Conservation (phyloP, 1,140 invertebrate species). For the Trichonephila inaurata region DNA sequence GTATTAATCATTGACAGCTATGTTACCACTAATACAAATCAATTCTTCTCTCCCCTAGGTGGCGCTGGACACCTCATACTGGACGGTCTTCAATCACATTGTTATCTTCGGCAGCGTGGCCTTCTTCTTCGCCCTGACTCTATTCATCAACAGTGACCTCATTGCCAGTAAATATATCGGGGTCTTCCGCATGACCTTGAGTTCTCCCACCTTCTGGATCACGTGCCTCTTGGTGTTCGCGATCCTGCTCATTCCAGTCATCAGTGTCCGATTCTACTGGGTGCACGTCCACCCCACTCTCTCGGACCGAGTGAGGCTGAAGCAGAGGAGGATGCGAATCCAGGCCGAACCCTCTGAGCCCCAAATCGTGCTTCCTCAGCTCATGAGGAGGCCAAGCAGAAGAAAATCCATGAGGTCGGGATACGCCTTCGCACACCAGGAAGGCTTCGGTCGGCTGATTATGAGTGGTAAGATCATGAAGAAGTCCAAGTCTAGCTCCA, state of each 20-base stretch:
- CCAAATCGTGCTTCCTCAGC: conserved; percentile 82
- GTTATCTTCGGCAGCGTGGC: conserved; percentile 98
- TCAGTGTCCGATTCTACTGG: conserved; percentile 96
- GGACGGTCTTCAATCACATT: conserved; percentile 98
- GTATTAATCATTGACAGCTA: too few species aligned
- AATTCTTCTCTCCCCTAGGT: conserved; percentile 85
- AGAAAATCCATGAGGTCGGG: conserved; percentile 96
- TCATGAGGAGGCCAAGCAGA: conserved; percentile 90
- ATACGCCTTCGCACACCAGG: conserved; percentile 98
- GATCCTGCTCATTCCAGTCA: conserved; percentile 93
- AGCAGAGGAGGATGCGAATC: conserved; percentile 84
- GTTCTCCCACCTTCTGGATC: conserved; percentile 88
- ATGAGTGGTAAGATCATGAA: conserved; percentile 98
- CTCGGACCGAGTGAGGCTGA: conserved; percentile 93
- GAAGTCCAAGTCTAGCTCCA: conserved; percentile 77
- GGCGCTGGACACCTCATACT: conserved; percentile 97
- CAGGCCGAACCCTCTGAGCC: conserved; percentile 84
- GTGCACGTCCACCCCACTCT: conserved; percentile 93
- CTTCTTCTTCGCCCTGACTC: conserved; percentile 92
- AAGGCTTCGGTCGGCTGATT: conserved; percentile 98
- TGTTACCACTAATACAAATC: too few species aligned
- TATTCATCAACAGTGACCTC: conserved; percentile 82
- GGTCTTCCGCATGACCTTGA: conserved; percentile 79
- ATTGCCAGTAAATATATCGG: conserved; percentile 80
- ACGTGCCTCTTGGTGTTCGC: conserved; percentile 92